These are phyloP conservation scores for Trogon melanurus DNA, from an alignment of 2,113 vertebrate genomes.

Conservation along the genomic window DNA sequence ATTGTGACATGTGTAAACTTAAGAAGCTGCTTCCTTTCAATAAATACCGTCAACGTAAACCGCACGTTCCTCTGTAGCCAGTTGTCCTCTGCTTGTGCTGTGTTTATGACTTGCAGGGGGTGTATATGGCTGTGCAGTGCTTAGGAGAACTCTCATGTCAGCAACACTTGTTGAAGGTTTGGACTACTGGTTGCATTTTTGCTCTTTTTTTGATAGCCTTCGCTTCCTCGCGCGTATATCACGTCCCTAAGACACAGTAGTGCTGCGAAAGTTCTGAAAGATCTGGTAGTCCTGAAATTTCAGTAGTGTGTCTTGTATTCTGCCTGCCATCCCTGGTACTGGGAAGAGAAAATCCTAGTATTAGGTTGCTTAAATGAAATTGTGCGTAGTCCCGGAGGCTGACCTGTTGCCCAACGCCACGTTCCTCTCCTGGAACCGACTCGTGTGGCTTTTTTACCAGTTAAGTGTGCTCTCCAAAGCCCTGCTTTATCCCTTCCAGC, in stretches of 20 bases:
- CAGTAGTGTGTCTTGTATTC: background rate
- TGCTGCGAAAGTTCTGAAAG: background rate
- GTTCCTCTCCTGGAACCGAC: background rate
- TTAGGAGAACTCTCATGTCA: background rate
- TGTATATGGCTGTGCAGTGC: background rate
- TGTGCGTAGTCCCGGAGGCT: background rate
- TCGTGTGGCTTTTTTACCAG: background rate
- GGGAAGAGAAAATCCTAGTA: background rate
- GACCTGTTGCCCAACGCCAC: background rate
- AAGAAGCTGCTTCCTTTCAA: background rate
- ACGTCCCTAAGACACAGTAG: background rate
- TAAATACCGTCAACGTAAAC: background rate
- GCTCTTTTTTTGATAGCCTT: background rate
- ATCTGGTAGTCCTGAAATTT: background rate
- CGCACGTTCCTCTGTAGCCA: background rate
- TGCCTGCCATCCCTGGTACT: background rate
- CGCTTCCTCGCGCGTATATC: background rate
- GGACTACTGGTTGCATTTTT: background rate
- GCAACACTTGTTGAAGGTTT: background rate
- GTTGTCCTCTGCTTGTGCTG: background rate
- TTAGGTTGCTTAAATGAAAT: background rate
- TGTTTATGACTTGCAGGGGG: background rate
- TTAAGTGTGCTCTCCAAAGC: background rate
- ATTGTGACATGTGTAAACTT: background rate
- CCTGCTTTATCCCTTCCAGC: background rate